Evolutionary conservation across 2,888 invertebrate species (phyloP).

Genomic region (Agrilus biguttatus): DNA sequence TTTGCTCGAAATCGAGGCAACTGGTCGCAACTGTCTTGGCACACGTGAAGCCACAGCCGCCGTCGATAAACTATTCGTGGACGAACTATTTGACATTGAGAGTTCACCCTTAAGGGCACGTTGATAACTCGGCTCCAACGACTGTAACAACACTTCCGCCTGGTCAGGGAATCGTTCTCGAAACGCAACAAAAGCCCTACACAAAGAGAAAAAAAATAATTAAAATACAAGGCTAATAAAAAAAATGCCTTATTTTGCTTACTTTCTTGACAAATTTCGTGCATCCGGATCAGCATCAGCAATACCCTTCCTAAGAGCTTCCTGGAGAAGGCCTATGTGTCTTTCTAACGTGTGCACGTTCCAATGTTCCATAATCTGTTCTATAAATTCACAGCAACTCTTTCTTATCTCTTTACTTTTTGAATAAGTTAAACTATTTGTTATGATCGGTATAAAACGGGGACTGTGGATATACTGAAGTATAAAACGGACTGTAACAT

Average conservation of each 20-base stretch:
- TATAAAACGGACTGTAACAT: slow-evolving; percentile 75
- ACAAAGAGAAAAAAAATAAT: slow-evolving; percentile 10
- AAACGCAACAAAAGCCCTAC: slow-evolving; percentile 81
- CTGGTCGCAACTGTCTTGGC: slow-evolving; percentile 27
- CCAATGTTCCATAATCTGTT: slow-evolving; percentile 76
- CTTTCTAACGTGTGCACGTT: slow-evolving; percentile 68
- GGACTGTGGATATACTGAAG: slow-evolving; percentile 71
- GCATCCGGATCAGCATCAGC: slow-evolving; percentile 90
- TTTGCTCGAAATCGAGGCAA: slow-evolving; percentile 25
- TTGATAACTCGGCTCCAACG: slow-evolving; percentile 66
- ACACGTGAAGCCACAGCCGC: slow-evolving; percentile 28
- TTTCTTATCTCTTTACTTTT: slow-evolving; percentile 87
- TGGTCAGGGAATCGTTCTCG: slow-evolving; percentile 81
- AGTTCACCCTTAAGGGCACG: slow-evolving; percentile 42
- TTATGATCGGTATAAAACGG: slow-evolving; percentile 66
- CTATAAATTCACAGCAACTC: slow-evolving; percentile 66
- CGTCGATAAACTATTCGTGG: slow-evolving; percentile 35
- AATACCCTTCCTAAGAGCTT: slow-evolving; percentile 74
- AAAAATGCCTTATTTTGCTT: slow-evolving; percentile 16
- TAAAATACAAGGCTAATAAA: background rate
- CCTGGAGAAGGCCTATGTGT: slow-evolving; percentile 61
- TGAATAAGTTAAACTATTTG: slow-evolving; percentile 57
- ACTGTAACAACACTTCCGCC: slow-evolving; percentile 69
- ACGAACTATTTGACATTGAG: slow-evolving; percentile 41
- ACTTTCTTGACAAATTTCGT: slow-evolving; percentile 69